phyloP scores from a whole-genome alignment of 2,113 vertebrate genomes.

The Coturnix japonica region DNA sequence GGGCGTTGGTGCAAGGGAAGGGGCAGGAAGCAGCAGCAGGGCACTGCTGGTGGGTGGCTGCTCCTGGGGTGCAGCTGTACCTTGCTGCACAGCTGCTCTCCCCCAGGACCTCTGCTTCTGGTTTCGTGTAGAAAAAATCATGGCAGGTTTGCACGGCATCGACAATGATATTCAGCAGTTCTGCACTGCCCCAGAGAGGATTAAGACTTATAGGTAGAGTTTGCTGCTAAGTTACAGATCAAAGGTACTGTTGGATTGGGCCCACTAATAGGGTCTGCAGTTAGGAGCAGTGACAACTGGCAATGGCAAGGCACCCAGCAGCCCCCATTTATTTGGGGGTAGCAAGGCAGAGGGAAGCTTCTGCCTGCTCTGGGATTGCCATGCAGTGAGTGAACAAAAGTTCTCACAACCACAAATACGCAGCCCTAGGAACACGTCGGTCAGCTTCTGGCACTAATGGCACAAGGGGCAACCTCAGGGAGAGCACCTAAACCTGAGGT shows the following conservation, averaged over 20 bases:
- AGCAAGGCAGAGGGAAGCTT: not conserved
- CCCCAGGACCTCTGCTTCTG: not conserved
- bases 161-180: not conserved
- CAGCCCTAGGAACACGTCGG: not conserved
- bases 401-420: not conserved
- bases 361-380: not conserved
- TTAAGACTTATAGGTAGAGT: not conserved
- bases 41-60: not conserved
- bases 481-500: not conserved
- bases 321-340: not conserved
- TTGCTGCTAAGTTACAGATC: not conserved
- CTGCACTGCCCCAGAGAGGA: not conserved
- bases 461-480: not conserved
- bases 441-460: not conserved
- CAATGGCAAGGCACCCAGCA: not conserved
- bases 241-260: not conserved
- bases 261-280: not conserved
- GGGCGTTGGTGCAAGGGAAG: not conserved
- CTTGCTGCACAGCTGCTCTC: not conserved
- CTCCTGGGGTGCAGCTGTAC: not conserved
- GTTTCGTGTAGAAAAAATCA: not conserved
- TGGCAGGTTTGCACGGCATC: accelerated
- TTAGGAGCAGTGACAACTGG: not conserved
- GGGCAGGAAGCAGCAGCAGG: not conserved
- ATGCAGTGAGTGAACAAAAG: not conserved